These are phyloP conservation scores for Venusia cambrica DNA, from an alignment of 2,888 invertebrate genomes.

Conservation along the genomic window DNA sequence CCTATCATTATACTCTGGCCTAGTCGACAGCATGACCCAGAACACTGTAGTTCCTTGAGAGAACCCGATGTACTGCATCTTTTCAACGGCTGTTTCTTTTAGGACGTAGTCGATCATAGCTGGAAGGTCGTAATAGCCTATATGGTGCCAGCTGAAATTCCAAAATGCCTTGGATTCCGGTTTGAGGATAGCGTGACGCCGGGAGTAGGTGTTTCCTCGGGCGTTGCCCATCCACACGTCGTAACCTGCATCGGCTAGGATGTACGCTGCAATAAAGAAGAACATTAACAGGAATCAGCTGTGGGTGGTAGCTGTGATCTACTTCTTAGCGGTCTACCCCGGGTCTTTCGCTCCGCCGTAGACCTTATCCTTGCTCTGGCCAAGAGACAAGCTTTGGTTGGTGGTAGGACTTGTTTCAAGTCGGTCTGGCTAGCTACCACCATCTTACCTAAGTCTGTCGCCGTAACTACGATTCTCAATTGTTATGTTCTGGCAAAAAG, in stretches of 20 bases:
- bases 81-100: constrained; percentile 71
- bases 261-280: constrained; percentile 79
- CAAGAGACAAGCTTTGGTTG: too few relatives aligned
- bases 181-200: constrained; percentile 75
- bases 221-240: constrained; percentile 94
- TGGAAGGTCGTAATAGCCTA: constrained; percentile 87
- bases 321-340: too few relatives aligned
- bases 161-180: constrained; percentile 61
- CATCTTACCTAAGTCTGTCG: too few relatives aligned
- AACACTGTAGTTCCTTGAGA: constrained; percentile 85
- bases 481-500: too few relatives aligned
- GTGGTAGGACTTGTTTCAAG: too few relatives aligned
- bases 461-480: too few relatives aligned
- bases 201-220: constrained; percentile 89
- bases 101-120: constrained; percentile 86
- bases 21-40: constrained; percentile 80
- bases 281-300: not conserved
- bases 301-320: not conserved
- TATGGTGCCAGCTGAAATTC: constrained; percentile 87
- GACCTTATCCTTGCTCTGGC: too few relatives aligned
- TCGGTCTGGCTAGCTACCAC: too few relatives aligned
- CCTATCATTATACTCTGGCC: constrained; percentile 82
- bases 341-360: too few relatives aligned
- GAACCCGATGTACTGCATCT: constrained; percentile 86
- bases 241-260: constrained; percentile 85